Percentiles rank a stretch among this genome's conserved stretches.
Evolutionary conservation across 2,797 vertebrate species (phyloP).

Genomic region (Leucoraja ocellata): DNA sequence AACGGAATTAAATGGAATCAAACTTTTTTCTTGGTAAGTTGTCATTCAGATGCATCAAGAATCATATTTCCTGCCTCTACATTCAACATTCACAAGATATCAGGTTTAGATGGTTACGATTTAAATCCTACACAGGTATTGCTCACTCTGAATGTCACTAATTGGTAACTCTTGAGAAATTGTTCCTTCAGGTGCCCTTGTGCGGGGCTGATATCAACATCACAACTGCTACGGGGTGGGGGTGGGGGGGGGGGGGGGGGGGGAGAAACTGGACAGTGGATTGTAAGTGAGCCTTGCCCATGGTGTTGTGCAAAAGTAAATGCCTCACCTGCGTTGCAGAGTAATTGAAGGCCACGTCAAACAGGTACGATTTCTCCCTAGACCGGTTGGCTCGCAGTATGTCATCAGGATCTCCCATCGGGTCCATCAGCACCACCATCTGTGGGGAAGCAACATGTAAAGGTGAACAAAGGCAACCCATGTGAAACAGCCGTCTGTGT

Average conservation of each 20-base stretch:
- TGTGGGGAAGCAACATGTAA: conserved; percentile 45
- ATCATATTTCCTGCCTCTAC: neutral
- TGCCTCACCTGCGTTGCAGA: conserved; percentile 69
- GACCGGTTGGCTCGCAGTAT: conserved; percentile 76
- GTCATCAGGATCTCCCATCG: conserved; percentile 77
- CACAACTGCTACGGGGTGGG: neutral
- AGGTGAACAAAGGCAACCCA: neutral
- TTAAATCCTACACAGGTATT: neutral
- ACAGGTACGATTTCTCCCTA: conserved; percentile 83
- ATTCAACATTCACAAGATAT: neutral
- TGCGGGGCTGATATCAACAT: neutral
- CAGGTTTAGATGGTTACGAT: neutral
- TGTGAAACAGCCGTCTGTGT: neutral
- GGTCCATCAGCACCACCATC: conserved; percentile 88
- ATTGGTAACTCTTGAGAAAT: neutral
- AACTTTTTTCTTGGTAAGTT: neutral
- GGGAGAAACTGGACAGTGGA: neutral
- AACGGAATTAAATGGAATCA: neutral
- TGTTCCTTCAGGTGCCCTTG: neutral
- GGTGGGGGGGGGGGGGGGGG: no score
- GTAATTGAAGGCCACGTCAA: conserved; percentile 80
- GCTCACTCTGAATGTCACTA: neutral
- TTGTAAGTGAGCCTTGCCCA: neutral
- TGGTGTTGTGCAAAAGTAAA: neutral
- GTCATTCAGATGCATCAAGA: neutral